These are phyloP conservation scores for Trachymyrmex cornetzi DNA, from an alignment of 1,140 invertebrate genomes.

Conservation along the genomic window DNA sequence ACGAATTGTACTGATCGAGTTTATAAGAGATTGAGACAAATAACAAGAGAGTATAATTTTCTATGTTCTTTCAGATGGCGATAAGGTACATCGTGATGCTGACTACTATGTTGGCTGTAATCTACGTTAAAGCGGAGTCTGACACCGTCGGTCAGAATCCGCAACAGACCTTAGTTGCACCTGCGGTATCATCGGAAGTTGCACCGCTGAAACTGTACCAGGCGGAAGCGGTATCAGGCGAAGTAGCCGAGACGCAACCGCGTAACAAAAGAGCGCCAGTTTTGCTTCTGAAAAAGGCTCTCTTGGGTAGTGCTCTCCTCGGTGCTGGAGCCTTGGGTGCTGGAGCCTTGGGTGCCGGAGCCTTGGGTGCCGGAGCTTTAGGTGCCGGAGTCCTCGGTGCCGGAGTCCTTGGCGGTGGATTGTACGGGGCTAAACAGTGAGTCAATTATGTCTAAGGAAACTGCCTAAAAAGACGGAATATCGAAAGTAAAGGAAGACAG, in stretches of 20 bases:
- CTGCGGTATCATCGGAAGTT: neutral
- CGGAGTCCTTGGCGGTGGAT: constrained; percentile 60
- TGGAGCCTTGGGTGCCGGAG: constrained; percentile 46
- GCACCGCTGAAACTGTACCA: too few relatives aligned
- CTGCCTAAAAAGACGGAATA: neutral
- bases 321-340: constrained; percentile 44
- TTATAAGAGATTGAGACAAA: too few relatives aligned
- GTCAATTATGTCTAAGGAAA: constrained; percentile 17
- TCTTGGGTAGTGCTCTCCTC: constrained; percentile 63
- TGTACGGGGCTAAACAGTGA: constrained; percentile 73
- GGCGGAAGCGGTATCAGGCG: neutral
- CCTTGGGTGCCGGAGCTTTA: constrained; percentile 53
- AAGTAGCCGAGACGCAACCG: neutral
- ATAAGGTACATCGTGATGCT: constrained; percentile 52
- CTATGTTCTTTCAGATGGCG: constrained; percentile 66
- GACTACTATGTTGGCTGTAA: constrained; percentile 53
- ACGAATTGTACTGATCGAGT: too few relatives aligned
- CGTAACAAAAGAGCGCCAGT: constrained; percentile 39
- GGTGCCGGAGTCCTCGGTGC: constrained; percentile 64
- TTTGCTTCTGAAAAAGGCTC: constrained; percentile 62
- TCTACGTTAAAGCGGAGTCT: constrained; percentile 40
- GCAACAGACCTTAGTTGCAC: neutral
- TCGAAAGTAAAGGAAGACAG: neutral
- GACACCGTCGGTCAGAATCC: too few relatives aligned
- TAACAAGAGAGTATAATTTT: too few relatives aligned